These are phyloP conservation scores for Drepana falcataria DNA, from an alignment of 2,888 invertebrate species.

Conservation along the genomic window DNA sequence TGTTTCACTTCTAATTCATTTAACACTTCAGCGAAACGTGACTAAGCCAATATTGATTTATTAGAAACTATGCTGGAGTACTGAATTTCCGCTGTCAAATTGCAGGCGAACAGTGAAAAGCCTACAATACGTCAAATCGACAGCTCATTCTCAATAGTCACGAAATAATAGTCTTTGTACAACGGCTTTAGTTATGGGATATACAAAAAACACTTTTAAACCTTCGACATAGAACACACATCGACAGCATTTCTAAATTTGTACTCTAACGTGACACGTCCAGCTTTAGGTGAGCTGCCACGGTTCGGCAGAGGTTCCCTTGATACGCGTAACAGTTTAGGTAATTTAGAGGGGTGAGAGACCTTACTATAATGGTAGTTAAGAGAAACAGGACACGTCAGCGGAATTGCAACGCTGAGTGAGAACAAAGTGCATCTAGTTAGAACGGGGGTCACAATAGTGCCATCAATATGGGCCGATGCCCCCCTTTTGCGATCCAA, in stretches of 20 bases:
- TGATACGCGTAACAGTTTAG: background rate
- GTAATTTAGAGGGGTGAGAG: slow-evolving; percentile 12
- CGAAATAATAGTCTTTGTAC: slow-evolving; percentile 49
- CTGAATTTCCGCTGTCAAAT: slow-evolving; percentile 37
- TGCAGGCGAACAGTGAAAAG: slow-evolving; percentile 57
- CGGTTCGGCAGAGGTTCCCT: slow-evolving; percentile 9
- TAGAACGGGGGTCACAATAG: slow-evolving; percentile 51
- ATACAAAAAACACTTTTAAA: slow-evolving; percentile 28
- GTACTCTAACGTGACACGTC: slow-evolving; percentile 28
- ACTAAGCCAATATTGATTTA: background rate
- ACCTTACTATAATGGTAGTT: slow-evolving; percentile 36
- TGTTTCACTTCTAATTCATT: background rate
- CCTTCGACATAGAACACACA: slow-evolving; percentile 9
- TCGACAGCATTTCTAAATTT: slow-evolving; percentile 22
- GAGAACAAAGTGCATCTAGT: slow-evolving; percentile 69
- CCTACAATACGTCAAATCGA: slow-evolving; percentile 72
- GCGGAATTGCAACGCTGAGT: slow-evolving; percentile 55
- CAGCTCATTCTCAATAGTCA: slow-evolving; percentile 66
- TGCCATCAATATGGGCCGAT: slow-evolving; percentile 60
- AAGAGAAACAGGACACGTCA: slow-evolving; percentile 63
- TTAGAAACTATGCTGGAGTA: slow-evolving; percentile 17
- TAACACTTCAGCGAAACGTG: background rate
- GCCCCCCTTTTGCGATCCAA: slow-evolving; percentile 29
- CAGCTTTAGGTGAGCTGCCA: slow-evolving; percentile 36
- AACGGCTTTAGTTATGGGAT: background rate